Base-by-base conservation (phyloP, 2,113 vertebrate genomes). In the Morone chrysops region DNA sequence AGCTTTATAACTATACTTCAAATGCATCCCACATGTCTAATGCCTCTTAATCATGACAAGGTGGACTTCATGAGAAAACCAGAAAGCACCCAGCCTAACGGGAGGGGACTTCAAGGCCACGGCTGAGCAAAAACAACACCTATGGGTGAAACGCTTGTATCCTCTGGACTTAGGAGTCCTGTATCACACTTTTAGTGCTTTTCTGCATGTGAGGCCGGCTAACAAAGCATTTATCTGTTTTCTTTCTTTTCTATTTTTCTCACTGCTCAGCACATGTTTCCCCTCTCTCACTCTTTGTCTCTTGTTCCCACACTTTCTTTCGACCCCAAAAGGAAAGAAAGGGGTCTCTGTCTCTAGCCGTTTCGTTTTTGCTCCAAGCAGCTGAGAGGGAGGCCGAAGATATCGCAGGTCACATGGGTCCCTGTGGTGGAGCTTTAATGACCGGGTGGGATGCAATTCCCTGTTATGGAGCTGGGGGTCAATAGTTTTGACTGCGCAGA, bases 241-340 rank as follows among this genome's bases (percentile, higher is more conserved):
- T 67, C 22, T 22, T 81, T 71, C 16, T 70, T 65, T 63, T 36
- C 25, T 13, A 4, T 14, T 47, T 51, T 79, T 66, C 54, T 68
- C 51, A 65, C 68, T 80, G 36, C 25, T 73, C 41, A 31, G 53
- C 57, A 85, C n/a, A 48, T 80, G 12, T 74, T 48, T n/a, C 41
- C 18, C 20, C 54, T 75, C 54, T 66, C 70, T 68, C 56, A 9
- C 41, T 73, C 59, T 65, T 80, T 72, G 72, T 77, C 77, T 81
- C 62, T 88, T 82, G 82, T 91, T 89, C 90, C 85, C 91, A 90
- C 86, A 85, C 79, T 90, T 80, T 80, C 16, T 75, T 87, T 72
- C 75, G 71, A 78, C 82, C 82, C 81, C 59, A 51, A 59, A 77
- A 75, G 75, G 75, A 82, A 85, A 90, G 67, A 87, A 86, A 78